Base-by-base conservation (phyloP, 2,888 invertebrate genomes). In the Epinotia bilunana region DNA sequence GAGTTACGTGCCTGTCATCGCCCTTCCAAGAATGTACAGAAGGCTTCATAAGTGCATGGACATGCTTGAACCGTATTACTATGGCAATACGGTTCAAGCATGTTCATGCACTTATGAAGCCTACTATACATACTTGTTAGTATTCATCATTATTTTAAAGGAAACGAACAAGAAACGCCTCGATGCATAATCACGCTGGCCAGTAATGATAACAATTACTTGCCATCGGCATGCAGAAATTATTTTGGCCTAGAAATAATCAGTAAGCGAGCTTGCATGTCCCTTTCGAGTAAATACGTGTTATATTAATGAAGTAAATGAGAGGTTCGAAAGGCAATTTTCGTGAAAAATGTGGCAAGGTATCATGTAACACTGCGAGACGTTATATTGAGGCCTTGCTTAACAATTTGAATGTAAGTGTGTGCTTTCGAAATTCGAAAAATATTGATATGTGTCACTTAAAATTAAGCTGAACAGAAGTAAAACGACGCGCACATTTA, bases 191-290 rank as follows among this genome's bases (percentile, higher is more conserved):
- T 75, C 72, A 75, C 46, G 55, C n/a, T 55, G 12, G 83, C 79
- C 82, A 77, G 81, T 84, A 84, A 84, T 83, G 80, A 83, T 82
- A 85, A 86, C 86, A 85, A 86, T 88, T 88, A 88, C 86, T 84
- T 80, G 82, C 80, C 83, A 81, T 83, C 77, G 87, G 88, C 85
- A 90, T 88, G 89, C 90, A 88, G 86, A 88, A 90, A 89, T 87
- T 76, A 88, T 88, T 88, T 88, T 83, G 84, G 82, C 79, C 81
- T 81, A 79, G 82, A 81, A 81, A 79, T 82, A 80, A 82, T 82
- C 77, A 65, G 78, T 81, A 79, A 81, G 83, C 80, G 88, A 89
- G 91, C 91, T 88, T 91, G 88, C 90, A 89, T 90, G 91, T 92
- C 84, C 85, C 86, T 86, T 86, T 86, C 85, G 82, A 85, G 86